Conservation (phyloP, 1,140 invertebrate genomes). For the Drosophila nigromelanica region DNA sequence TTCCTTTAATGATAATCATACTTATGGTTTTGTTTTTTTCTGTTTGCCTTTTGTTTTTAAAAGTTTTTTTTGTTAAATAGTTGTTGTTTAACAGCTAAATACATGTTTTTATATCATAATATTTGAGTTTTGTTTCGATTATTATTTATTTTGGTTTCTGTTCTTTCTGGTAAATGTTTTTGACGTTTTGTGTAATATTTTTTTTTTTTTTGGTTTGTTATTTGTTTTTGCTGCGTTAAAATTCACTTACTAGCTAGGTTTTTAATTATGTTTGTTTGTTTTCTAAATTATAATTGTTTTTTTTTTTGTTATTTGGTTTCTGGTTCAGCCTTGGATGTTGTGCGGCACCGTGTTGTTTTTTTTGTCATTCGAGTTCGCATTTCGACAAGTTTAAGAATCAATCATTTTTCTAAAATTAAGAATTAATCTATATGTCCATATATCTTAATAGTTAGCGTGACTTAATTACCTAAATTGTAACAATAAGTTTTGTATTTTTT, state of each 20-base stretch:
- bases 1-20: conserved; percentile 83
- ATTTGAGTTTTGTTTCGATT: conserved; percentile 53
- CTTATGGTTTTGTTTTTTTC: conserved; percentile 59
- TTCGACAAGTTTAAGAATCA: conserved; percentile 83
- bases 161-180: conserved; percentile 42
- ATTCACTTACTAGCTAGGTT: conserved; percentile 73
- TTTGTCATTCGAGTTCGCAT: conserved; percentile 69
- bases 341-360: conserved; percentile 63
- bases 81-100: conserved; percentile 75
- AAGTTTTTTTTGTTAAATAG: conserved; percentile 52
- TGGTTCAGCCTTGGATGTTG: conserved; percentile 61
- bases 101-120: conserved; percentile 72
- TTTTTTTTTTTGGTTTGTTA: conserved; percentile 41
- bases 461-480: conserved; percentile 78
- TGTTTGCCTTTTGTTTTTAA: conserved; percentile 57
- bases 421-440: conserved; percentile 75
- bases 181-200: conserved; percentile 45
- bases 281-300: conserved; percentile 77
- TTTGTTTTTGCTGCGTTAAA: conserved; percentile 71
- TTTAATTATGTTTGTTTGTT: conserved; percentile 25
- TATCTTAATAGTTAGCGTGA: conserved; percentile 70
- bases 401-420: conserved; percentile 67
- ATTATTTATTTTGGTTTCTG: conserved; percentile 13
- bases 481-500: conserved; percentile 57
- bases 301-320: conserved; percentile 56